A percentile compares a stretch with the other conserved stretches of the same genome.
phyloP scores from a whole-genome alignment of 2,113 vertebrate genomes.

The Erythrocebus patas region DNA sequence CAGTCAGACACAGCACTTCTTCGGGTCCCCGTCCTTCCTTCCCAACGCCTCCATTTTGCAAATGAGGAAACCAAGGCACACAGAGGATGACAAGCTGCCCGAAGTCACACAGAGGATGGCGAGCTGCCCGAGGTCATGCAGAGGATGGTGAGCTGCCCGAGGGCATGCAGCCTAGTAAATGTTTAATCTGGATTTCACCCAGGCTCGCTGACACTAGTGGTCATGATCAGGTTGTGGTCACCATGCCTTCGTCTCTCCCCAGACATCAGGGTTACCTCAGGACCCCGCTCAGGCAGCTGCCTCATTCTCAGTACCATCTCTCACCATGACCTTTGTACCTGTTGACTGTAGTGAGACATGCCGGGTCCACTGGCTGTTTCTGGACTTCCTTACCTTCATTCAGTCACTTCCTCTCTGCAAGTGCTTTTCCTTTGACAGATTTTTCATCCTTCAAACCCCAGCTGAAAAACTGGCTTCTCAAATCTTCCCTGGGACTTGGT shows the following conservation, averaged over 20 bases:
- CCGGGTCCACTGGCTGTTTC: accelerated
- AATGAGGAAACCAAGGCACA: accelerated
- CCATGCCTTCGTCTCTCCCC: accelerated
- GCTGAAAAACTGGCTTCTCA: background rate
- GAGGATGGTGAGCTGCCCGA: accelerated
- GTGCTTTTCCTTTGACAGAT: accelerated
- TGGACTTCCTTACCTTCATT: no score
- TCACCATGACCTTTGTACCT: accelerated
- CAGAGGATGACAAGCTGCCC: no score
- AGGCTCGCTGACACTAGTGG: accelerated
- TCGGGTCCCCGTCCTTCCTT: no score
- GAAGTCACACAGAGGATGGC: accelerated
- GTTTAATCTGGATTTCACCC: no score
- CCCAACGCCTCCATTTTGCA: accelerated
- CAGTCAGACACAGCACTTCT: background rate
- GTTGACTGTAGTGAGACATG: background rate
- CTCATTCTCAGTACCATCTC: accelerated
- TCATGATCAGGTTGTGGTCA: accelerated
- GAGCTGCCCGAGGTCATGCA: accelerated
- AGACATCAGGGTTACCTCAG: accelerated
- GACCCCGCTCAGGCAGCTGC: no score
- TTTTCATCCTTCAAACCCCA: background rate
- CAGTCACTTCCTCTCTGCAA: background rate
- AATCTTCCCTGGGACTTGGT: accelerated
- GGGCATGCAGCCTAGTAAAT: background rate